These are phyloP conservation scores for Ichneumoninae sp. DNA, from an alignment of 2,888 invertebrate species.

Conservation along the genomic window DNA sequence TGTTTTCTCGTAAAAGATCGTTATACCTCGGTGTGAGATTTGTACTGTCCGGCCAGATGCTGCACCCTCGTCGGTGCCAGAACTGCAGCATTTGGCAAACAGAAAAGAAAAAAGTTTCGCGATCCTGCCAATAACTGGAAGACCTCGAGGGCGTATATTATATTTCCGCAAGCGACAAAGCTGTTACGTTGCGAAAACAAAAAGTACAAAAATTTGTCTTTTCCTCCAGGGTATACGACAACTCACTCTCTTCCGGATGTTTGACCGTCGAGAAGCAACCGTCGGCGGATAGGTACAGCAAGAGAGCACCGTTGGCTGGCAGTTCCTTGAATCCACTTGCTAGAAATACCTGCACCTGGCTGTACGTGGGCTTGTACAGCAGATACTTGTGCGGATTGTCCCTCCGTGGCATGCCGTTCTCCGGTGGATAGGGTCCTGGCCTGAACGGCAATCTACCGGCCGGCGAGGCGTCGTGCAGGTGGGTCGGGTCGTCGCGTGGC, in stretches of 20 bases:
- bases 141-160: slow-evolving; percentile 2
- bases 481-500: slow-evolving; percentile 92
- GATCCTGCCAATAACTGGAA: background rate
- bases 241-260: slow-evolving; percentile 95
- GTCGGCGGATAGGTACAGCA: slow-evolving; percentile 97
- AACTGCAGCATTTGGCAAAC: slow-evolving; percentile 6
- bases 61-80: background rate
- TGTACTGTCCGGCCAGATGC: slow-evolving; percentile 2
- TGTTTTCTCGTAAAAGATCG: background rate
- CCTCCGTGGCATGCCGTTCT: slow-evolving; percentile 90
- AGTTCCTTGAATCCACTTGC: slow-evolving; percentile 97
- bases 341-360: slow-evolving; percentile 96
- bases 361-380: slow-evolving; percentile 97
- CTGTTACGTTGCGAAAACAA: slow-evolving; percentile 2
- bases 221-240: background rate
- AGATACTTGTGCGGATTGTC: slow-evolving; percentile 99
- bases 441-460: slow-evolving; percentile 88
- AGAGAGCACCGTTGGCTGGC: slow-evolving; percentile 94
- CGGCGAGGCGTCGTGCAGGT: slow-evolving; percentile 90
- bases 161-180: slow-evolving; percentile 19
- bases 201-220: background rate
- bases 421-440: slow-evolving; percentile 86
- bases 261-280: slow-evolving; percentile 93
- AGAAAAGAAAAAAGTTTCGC: background rate
- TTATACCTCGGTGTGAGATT: background rate